phyloP scores from a whole-genome alignment of 2,797 vertebrate genomes.

The Hydrophis major region DNA sequence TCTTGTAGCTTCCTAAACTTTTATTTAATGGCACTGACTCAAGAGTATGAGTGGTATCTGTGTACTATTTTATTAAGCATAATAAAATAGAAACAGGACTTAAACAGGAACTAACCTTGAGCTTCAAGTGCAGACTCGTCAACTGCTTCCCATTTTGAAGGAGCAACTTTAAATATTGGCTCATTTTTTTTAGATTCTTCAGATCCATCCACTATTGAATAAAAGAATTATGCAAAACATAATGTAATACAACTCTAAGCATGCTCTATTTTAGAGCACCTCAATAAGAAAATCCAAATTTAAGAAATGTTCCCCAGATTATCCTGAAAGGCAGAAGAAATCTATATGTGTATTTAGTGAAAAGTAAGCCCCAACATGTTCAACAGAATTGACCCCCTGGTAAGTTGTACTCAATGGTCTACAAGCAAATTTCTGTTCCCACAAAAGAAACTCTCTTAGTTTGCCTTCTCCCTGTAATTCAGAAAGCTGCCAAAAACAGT shows the following conservation, averaged over 20 bases:
- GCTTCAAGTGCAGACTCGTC: conserved; percentile 89
- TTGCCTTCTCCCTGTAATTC: not conserved
- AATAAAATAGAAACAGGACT: not conserved
- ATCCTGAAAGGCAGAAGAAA: not conserved
- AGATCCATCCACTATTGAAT: conserved; percentile 78
- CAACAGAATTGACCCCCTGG: not conserved
- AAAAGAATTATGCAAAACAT: conserved; percentile 1
- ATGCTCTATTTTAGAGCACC: not conserved
- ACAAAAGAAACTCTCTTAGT: not conserved
- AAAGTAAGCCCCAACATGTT: not conserved
- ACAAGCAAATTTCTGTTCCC: not conserved
- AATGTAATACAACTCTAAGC: not conserved
- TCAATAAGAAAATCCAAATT: not conserved
- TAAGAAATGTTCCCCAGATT: not conserved
- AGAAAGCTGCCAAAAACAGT: not conserved
- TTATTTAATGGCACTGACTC: not conserved
- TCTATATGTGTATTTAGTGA: not conserved
- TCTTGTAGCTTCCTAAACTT: not conserved
- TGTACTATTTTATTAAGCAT: conserved; percentile 14
- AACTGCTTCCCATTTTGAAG: conserved; percentile 98
- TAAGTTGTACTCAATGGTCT: not conserved
- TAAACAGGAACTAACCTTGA: conserved; percentile 79
- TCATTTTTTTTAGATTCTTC: conserved; percentile 85
- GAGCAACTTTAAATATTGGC: conserved; percentile 93
- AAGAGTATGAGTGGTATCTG: not conserved